Evolutionary conservation across 2,797 vertebrate species (phyloP), one percentile per base, ranked within the genome.

Genomic region (Gila robusta): DNA sequence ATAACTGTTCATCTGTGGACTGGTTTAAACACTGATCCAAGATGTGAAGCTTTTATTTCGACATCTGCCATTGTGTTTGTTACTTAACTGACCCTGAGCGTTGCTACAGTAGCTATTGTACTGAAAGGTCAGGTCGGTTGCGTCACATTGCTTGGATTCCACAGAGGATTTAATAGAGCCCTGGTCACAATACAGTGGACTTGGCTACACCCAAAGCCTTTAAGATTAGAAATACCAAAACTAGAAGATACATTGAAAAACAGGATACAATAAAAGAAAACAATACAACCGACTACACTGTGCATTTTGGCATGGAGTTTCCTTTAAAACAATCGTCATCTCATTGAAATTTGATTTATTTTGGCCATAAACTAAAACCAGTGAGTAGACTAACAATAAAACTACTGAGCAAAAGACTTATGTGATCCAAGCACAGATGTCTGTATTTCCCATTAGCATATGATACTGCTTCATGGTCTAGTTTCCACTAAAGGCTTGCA

Each of bases 91-190:
- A 84, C 82, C 77, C 71, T 54, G 78, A 54, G 77, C 8, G 19
- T 47, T 77, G 73, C 67, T 89, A 79, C 73, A 82, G 85, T 81
- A 52, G 82, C 83, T 82, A 74, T 64, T 82, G 82, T 76, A 52
- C 70, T 39, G 49, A 81, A 81, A 71, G 79, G 84, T 86, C 82
- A 84, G 84, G 78, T 54, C 5, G n/a, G 59, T 84, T 74, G 73
- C 70, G 12, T 88, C 81, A 86, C 73, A 66, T 35, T 71, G 81
- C 67, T 79, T 69, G 64, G 66, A 89, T 89, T 89, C 84, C 88
- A 49, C 81, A 82, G 78, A 26, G 67, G 73, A 88, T 88, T 88
- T 56, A 73, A 67, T 7, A 85, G 44, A 64, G 74, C 7, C 35
- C 44, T 76, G n/a, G 44, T 54, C 37, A 77, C 78, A 76, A 66